Evolutionary conservation across 2,888 invertebrate genomes (phyloP).

Genomic region (Polia nebulosa): DNA sequence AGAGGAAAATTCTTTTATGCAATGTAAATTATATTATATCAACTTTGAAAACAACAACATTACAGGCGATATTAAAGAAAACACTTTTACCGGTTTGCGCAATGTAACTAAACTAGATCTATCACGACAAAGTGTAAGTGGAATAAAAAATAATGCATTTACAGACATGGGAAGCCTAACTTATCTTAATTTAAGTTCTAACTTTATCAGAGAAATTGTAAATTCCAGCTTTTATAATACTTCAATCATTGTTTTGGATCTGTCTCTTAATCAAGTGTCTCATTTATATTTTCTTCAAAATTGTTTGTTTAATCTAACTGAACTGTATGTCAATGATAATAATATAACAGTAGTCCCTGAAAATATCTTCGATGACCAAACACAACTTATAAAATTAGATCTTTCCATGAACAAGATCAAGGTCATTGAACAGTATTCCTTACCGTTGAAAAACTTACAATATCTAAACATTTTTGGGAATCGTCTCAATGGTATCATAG

Average conservation of each 20-base stretch:
- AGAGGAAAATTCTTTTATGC: slow-evolving; percentile 76
- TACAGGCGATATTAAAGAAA: slow-evolving; percentile 72
- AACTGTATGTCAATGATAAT: slow-evolving; percentile 79
- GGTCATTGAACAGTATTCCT: slow-evolving; percentile 74
- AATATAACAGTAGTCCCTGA: slow-evolving; percentile 69
- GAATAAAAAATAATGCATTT: slow-evolving; percentile 76
- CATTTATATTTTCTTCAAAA: slow-evolving; percentile 75
- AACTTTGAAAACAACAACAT: slow-evolving; percentile 80
- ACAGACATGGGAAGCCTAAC: slow-evolving; percentile 68
- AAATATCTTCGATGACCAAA: slow-evolving; percentile 74
- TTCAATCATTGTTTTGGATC: slow-evolving; percentile 74
- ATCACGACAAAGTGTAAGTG: slow-evolving; percentile 74
- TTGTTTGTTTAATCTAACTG: slow-evolving; percentile 73
- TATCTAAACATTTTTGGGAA: slow-evolving; percentile 79
- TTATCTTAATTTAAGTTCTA: slow-evolving; percentile 79
- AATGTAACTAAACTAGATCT: slow-evolving; percentile 74
- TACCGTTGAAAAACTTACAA: slow-evolving; percentile 81
- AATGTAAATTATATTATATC: slow-evolving; percentile 71
- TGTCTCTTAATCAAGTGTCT: slow-evolving; percentile 78
- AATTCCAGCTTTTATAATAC: slow-evolving; percentile 73
- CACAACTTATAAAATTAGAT: slow-evolving; percentile 75
- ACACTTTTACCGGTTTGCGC: slow-evolving; percentile 77
- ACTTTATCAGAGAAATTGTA: slow-evolving; percentile 74
- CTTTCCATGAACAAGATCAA: slow-evolving; percentile 80
- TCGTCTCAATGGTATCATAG: slow-evolving; percentile 72